phyloP scores from a whole-genome alignment of 2,797 vertebrate genomes.

The Tapera naevia region DNA sequence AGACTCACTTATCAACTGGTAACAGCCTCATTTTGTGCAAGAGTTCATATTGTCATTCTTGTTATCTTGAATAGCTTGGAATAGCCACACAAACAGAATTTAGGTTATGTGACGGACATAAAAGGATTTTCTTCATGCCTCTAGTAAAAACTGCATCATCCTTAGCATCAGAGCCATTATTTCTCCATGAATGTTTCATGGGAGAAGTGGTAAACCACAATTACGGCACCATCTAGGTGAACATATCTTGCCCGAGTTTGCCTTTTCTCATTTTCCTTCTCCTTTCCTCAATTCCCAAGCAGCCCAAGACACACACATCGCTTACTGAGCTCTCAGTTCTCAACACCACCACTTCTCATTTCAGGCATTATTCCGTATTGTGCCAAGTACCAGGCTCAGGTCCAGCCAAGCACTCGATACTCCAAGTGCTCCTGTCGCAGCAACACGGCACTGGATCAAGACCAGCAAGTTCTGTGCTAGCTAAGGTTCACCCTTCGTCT shows the following conservation, averaged over 20 bases:
- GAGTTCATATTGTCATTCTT: neutral
- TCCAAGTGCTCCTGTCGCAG: neutral
- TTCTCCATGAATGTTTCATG: neutral
- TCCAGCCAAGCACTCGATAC: neutral
- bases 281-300: neutral
- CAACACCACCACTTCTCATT: neutral
- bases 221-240: neutral
- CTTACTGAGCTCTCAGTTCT: neutral
- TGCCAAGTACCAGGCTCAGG: neutral
- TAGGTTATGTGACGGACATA: neutral
- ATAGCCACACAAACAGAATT: neutral
- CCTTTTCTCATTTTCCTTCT: neutral
- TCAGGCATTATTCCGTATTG: neutral
- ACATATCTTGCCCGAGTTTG: neutral
- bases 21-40: neutral
- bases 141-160: neutral
- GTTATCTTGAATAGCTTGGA: neutral
- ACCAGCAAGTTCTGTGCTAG: neutral
- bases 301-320: rapidly evolving
- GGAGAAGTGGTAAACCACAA: neutral
- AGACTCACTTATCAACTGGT: neutral
- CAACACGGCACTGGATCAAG: neutral
- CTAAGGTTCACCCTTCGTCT: neutral
- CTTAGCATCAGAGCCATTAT: neutral
- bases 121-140: neutral